Conservation (phyloP, 2,888 invertebrate genomes). For the Epirrita christyi region DNA sequence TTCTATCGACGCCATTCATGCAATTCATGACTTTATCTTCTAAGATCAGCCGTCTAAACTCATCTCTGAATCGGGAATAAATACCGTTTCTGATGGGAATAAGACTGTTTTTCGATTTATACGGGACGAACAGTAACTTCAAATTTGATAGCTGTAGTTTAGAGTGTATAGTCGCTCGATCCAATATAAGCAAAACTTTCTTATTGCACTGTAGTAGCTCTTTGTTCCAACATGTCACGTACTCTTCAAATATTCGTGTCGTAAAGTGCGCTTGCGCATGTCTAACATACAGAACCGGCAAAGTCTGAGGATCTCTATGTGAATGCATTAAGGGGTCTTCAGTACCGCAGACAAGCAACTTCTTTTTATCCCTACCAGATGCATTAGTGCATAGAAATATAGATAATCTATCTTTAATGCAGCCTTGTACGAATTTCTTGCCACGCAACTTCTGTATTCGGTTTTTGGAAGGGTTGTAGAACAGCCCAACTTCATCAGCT, state of each 20-base stretch:
- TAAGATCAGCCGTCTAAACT: constrained; percentile 51
- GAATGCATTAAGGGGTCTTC: constrained; percentile 55
- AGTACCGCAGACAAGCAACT: constrained; percentile 53
- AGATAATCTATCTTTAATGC: constrained; percentile 51
- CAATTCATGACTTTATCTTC: constrained; percentile 53
- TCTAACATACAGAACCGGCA: constrained; percentile 55
- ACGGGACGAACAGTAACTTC: constrained; percentile 56
- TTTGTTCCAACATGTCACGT: constrained; percentile 55
- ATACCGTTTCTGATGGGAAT: constrained; percentile 59
- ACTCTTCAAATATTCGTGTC: constrained; percentile 57
- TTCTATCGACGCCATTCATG: constrained; percentile 49
- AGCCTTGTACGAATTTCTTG: constrained; percentile 56
- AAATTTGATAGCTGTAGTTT: constrained; percentile 54
- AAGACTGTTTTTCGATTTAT: constrained; percentile 54
- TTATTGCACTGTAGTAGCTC: constrained; percentile 45
- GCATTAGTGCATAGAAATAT: constrained; percentile 57
- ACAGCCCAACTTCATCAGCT: constrained; percentile 57
- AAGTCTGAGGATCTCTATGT: constrained; percentile 47
- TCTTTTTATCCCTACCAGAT: constrained; percentile 54
- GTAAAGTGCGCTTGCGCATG: constrained; percentile 56
- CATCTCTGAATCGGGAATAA: constrained; percentile 47
- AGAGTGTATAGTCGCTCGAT: constrained; percentile 57
- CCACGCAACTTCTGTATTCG: constrained; percentile 54
- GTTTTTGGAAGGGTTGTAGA: constrained; percentile 57
- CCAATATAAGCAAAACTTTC: constrained; percentile 51